Conservation (phyloP, 2,113 vertebrate species). For the Strix aluco region DNA sequence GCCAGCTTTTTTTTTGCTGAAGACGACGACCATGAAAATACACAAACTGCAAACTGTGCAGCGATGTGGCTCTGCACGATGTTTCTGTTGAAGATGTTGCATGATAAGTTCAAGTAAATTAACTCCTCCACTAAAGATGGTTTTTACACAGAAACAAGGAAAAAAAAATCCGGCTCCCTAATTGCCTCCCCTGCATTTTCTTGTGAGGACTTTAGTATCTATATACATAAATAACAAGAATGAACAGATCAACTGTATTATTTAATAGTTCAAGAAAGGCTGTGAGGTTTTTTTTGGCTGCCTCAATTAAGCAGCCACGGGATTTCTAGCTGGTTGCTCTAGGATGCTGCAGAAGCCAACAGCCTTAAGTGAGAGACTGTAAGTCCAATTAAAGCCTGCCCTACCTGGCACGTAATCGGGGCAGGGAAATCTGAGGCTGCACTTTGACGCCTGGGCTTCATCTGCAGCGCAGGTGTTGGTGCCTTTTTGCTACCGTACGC, state of each 20-base stretch:
- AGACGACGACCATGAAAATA: not conserved
- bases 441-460: not conserved
- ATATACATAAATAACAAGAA: not conserved
- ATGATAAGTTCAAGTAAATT: not conserved
- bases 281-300: not conserved
- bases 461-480: not conserved
- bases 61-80: not conserved
- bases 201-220: not conserved
- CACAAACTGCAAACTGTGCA: not conserved
- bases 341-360: not conserved
- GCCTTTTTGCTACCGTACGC: fast-evolving
- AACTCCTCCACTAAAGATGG: not conserved
- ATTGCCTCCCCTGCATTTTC: not conserved
- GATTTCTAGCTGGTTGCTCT: not conserved
- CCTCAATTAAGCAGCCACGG: not conserved
- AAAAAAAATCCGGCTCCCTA: not conserved
- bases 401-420: not conserved
- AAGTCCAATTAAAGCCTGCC: not conserved
- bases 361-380: not conserved
- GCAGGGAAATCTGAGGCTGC: not conserved
- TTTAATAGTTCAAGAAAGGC: not conserved
- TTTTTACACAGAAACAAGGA: not conserved
- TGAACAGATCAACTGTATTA: not conserved
- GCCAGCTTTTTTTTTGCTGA: not conserved
- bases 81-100: not conserved